Evolutionary conservation across 2,113 vertebrate genomes (phyloP).

Genomic region (Alligator mississippiensis): DNA sequence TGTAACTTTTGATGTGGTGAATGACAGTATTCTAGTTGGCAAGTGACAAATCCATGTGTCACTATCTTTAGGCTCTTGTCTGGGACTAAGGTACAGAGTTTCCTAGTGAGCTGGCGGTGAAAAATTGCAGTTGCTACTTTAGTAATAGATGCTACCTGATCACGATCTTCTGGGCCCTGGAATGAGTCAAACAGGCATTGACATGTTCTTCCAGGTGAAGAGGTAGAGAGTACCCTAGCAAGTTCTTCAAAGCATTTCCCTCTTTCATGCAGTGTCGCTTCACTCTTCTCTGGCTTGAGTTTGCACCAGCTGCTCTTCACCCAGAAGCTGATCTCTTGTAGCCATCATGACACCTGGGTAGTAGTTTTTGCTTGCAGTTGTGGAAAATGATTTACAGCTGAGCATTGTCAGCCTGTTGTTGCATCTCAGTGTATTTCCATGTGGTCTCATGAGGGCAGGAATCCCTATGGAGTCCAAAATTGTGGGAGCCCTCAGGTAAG

Average conservation of each 20-base stretch:
- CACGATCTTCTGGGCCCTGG: fast-evolving
- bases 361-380: neutral
- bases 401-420: neutral
- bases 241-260: neutral
- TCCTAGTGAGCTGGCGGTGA: neutral
- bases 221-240: neutral
- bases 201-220: neutral
- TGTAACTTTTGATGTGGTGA: neutral
- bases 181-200: neutral
- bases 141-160: neutral
- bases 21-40: neutral
- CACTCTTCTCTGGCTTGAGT: neutral
- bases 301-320: neutral
- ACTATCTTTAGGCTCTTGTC: fast-evolving
- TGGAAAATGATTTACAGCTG: neutral
- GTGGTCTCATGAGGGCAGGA: neutral
- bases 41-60: neutral
- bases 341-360: neutral
- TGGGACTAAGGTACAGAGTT: fast-evolving
- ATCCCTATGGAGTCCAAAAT: neutral
- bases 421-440: neutral
- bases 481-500: neutral
- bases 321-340: neutral
- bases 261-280: neutral
- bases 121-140: neutral